Evolutionary conservation across 1,140 invertebrate genomes (phyloP), one percentile per base, ranked within the genome.

Genomic region (Odontomachus brunneus): DNA sequence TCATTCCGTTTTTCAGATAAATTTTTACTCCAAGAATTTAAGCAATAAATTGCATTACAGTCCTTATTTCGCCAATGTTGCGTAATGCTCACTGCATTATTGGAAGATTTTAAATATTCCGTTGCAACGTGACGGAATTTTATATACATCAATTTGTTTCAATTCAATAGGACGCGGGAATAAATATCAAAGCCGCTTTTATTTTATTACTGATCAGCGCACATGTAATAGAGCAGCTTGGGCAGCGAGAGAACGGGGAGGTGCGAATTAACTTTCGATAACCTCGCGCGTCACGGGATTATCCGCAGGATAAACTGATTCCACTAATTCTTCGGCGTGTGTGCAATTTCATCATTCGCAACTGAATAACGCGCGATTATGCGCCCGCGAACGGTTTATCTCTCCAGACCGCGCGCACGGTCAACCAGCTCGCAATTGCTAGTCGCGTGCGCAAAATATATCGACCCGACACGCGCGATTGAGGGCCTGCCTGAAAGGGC

Each of bases 251-350:
- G 29, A 5, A 5, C 29, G 38, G 38, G 38, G 38, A 11, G 38
- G n/a, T 14, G 73, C n/a, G 2, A 63, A 75, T 75, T 75, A 75
- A 63, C 44, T 75, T 49, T 63, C 51, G 44, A 75, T 63, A 65
- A 44, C 24, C 22, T 7, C 59, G 59, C 26, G 29, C 24, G 29
- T 44, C 44, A 26, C 51, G 17, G 15, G 14, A 80, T 69, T 48
- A 57, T 4, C 69, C 33, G 65, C n/a, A 15, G 7, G 3, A 7
- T 59, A 69, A 80, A 69, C 33, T 19, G n/a, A 69, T 80, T 69
- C 69, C 26, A 26, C 53, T 57, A 57, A 57, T 22, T 33, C 24
- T 26, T 53, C n/a, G 33, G 19, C n/a, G 1, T n/a, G 63, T 49
- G 29, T 38, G 11, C 29, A 51, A 33, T 63, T 29, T 17, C 33